Evolutionary conservation across 1,140 invertebrate species (phyloP).

Genomic region (Chelonus insularis): DNA sequence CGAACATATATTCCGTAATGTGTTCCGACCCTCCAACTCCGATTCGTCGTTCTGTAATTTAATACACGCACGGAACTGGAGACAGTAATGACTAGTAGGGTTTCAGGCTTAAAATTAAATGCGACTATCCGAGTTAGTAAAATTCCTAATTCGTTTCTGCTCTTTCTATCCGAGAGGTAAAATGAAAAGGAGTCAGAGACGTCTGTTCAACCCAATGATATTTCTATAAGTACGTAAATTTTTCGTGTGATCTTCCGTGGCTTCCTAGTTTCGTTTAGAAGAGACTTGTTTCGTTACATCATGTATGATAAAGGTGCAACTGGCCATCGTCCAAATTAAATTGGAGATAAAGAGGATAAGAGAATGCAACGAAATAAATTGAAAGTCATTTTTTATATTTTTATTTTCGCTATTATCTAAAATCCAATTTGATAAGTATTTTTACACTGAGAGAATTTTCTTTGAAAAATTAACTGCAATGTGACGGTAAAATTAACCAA

Average conservation of each 20-base stretch:
- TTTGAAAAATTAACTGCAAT: background rate
- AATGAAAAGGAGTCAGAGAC: conserved; percentile 24
- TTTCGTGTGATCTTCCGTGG: conserved; percentile 59
- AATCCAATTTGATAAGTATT: background rate
- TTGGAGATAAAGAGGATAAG: conserved; percentile 44
- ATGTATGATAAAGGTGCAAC: conserved; percentile 49
- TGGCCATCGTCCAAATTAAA: conserved; percentile 60
- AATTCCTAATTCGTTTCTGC: conserved; percentile 58
- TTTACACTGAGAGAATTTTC: background rate
- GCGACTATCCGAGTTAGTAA: conserved; percentile 59
- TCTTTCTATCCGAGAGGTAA: conserved; percentile 1
- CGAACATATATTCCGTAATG: conserved; percentile 35
- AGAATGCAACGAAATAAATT: conserved; percentile 22
- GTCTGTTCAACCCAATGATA: conserved; percentile 26
- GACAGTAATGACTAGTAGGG: conserved; percentile 58
- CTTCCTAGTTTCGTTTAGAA: conserved; percentile 46
- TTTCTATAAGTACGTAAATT: conserved; percentile 48
- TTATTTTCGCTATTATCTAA: background rate
- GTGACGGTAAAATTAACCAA: too few relatives aligned
- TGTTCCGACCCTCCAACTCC: conserved; percentile 31
- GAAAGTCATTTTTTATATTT: conserved; percentile 16
- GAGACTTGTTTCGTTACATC: conserved; percentile 30
- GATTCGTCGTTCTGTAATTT: conserved; percentile 47
- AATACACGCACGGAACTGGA: conserved; percentile 56
- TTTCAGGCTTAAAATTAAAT: conserved; percentile 62